Evolutionary conservation across 2,888 invertebrate genomes (phyloP).

Genomic region (Troides helena): DNA sequence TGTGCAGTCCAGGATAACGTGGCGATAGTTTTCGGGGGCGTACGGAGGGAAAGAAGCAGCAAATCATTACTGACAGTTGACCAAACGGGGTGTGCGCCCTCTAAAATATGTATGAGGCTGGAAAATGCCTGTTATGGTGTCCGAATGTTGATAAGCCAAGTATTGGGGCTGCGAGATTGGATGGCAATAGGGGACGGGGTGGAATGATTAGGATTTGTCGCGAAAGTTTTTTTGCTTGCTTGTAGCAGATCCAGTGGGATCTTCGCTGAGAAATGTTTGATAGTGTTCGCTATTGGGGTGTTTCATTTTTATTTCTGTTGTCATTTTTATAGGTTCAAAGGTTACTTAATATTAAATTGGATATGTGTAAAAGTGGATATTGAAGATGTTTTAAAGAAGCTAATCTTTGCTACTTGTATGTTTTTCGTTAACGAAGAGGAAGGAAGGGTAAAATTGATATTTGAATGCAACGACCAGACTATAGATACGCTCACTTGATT

Average conservation of each 20-base stretch:
- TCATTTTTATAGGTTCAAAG: neutral
- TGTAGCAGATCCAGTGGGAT: constrained; percentile 35
- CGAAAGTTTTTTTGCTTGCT: constrained; percentile 44
- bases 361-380: too few relatives aligned
- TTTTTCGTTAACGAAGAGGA: too few relatives aligned
- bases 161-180: constrained; percentile 68
- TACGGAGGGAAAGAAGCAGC: constrained; percentile 68
- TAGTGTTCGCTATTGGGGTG: constrained; percentile 31
- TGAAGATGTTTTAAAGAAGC: too few relatives aligned
- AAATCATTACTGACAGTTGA: constrained; percentile 81
- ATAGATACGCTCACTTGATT: too few relatives aligned
- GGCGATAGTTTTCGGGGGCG: constrained; percentile 57
- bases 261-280: constrained; percentile 46
- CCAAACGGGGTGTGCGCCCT: constrained; percentile 74
- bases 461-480: too few relatives aligned
- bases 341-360: too few relatives aligned
- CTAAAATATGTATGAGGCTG: constrained; percentile 79
- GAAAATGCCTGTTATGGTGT: constrained; percentile 78
- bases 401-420: too few relatives aligned
- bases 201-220: constrained; percentile 68
- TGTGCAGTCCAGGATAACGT: constrained; percentile 43
- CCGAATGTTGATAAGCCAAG: constrained; percentile 80
- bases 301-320: neutral
- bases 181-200: constrained; percentile 60
- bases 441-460: too few relatives aligned